phyloP scores from a whole-genome alignment of 2,888 invertebrate genomes.

The Drosophila niveifrons region DNA sequence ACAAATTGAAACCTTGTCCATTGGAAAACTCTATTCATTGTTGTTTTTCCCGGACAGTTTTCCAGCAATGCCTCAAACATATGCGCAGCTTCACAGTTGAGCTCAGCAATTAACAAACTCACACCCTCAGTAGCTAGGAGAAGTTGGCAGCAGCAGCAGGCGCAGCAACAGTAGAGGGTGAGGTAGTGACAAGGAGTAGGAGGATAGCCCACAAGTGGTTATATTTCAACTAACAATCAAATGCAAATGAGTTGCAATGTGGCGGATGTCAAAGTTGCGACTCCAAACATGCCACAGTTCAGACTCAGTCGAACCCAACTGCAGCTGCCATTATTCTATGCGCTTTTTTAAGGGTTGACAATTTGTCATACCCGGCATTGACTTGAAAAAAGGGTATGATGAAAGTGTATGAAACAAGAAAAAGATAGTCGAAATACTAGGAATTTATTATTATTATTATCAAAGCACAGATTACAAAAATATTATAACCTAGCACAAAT shows the following conservation, averaged over 20 bases:
- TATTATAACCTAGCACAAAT: too few relatives aligned
- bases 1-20: slow-evolving; percentile 57
- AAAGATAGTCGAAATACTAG: not conserved
- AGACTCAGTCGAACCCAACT: slow-evolving; percentile 1
- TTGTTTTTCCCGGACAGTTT: slow-evolving; percentile 37
- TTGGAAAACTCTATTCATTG: slow-evolving; percentile 43
- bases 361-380: slow-evolving; percentile 2
- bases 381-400: not conserved
- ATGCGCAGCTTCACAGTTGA: slow-evolving; percentile 76
- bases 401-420: not conserved
- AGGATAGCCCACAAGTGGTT: slow-evolving; percentile 44
- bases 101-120: slow-evolving; percentile 61
- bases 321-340: slow-evolving; percentile 35
- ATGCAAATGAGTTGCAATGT: slow-evolving; percentile 47
- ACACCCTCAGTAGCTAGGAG: slow-evolving; percentile 46
- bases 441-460: too few relatives aligned
- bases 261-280: slow-evolving; percentile 12
- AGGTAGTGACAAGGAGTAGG: slow-evolving; percentile 1
- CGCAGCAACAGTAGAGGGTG: not conserved
- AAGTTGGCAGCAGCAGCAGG: not conserved
- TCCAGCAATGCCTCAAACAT: slow-evolving; percentile 42
- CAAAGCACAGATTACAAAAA: too few relatives aligned
- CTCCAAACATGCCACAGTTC: slow-evolving; percentile 8
- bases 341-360: slow-evolving; percentile 32
- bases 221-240: slow-evolving; percentile 42